Evolutionary conservation across 1,140 invertebrate species (phyloP).

Genomic region (Halotydeus destructor): DNA sequence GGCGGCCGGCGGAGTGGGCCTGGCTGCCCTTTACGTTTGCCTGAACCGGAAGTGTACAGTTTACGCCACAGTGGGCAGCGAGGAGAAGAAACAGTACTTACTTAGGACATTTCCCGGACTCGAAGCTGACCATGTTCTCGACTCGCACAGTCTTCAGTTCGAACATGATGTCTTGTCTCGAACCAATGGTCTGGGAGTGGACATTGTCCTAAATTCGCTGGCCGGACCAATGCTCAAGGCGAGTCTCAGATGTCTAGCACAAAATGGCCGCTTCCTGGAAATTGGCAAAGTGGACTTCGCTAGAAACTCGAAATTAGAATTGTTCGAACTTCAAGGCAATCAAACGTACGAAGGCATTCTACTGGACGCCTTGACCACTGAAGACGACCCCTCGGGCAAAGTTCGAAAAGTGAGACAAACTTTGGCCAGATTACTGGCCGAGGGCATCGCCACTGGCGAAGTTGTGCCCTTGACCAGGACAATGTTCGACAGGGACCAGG

Average conservation of each 20-base stretch:
- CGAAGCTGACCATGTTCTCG: slow-evolving; percentile 29
- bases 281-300: slow-evolving; percentile 92
- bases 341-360: slow-evolving; percentile 89
- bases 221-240: slow-evolving; percentile 73
- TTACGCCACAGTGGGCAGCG: slow-evolving; percentile 47
- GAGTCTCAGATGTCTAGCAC: slow-evolving; percentile 64
- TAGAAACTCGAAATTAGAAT: slow-evolving; percentile 67
- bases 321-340: slow-evolving; percentile 86
- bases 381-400: slow-evolving; percentile 28
- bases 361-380: slow-evolving; percentile 67
- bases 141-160: slow-evolving; percentile 33
- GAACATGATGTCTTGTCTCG: slow-evolving; percentile 23
- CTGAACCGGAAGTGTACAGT: slow-evolving; percentile 61
- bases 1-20: slow-evolving; percentile 85
- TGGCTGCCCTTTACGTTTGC: slow-evolving; percentile 79
- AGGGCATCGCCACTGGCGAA: slow-evolving; percentile 61
- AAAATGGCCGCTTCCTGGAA: slow-evolving; percentile 79
- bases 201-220: slow-evolving; percentile 79
- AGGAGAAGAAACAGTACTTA: slow-evolving; percentile 29
- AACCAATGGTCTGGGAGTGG: slow-evolving; percentile 48
- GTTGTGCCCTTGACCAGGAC: slow-evolving; percentile 59
- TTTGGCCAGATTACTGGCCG: slow-evolving; percentile 35
- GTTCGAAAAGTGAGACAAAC: slow-evolving; percentile 16
- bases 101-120: slow-evolving; percentile 28
- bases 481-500: slow-evolving; percentile 55